Percentiles rank a stretch among this genome's conserved stretches.
These are phyloP conservation scores for Coreius guichenoti DNA, from an alignment of 2,797 vertebrate species.

Conservation along the genomic window DNA sequence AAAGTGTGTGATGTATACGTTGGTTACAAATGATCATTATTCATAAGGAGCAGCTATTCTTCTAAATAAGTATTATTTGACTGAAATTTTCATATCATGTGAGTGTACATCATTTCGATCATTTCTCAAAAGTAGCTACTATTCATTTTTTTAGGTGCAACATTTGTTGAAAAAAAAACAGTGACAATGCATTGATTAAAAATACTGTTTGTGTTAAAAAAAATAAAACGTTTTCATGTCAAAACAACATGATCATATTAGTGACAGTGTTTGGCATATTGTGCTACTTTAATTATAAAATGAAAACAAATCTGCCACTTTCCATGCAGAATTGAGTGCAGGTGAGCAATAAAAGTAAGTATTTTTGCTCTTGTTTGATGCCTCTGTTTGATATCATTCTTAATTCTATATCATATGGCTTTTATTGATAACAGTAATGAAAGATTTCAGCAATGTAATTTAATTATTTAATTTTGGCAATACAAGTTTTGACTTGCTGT, in stretches of 20 bases:
- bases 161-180: not conserved
- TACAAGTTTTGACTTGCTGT: constrained; percentile 27
- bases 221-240: not conserved
- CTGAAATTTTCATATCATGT: too few relatives aligned
- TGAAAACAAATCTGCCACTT: not conserved
- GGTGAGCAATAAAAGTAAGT: not conserved
- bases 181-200: not conserved
- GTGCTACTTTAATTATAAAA: not conserved
- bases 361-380: not conserved
- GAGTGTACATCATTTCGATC: too few relatives aligned
- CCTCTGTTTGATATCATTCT: not conserved
- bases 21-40: not conserved
- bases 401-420: too few relatives aligned
- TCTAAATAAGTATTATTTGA: not conserved
- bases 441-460: constrained; percentile 5
- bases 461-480: constrained; percentile 13
- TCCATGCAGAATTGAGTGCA: not conserved
- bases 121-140: not conserved
- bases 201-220: not conserved
- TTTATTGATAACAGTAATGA: not conserved
- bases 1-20: not conserved
- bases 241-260: not conserved
- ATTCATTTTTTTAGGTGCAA: not conserved
- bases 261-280: not conserved
- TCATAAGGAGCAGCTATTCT: not conserved